phyloP scores from a whole-genome alignment of 2,113 vertebrate genomes.

The Phoxinus phoxinus region DNA sequence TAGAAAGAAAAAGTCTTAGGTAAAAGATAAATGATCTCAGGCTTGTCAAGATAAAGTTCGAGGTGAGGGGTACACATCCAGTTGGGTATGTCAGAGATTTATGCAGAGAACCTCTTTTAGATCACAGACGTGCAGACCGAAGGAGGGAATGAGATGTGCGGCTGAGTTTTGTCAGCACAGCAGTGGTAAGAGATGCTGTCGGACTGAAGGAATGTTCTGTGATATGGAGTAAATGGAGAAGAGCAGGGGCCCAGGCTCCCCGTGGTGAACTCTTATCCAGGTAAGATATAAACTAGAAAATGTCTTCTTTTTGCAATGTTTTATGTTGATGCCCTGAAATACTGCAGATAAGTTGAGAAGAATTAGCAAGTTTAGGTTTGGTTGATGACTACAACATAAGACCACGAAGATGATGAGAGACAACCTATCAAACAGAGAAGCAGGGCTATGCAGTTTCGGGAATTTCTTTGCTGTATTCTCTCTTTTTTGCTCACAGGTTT shows the following conservation, averaged over 20 bases:
- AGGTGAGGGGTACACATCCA: conserved; percentile 12
- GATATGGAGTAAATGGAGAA: conserved; percentile 13
- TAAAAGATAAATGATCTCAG: not conserved
- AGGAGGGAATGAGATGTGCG: not conserved
- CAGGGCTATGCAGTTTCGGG: too few species aligned
- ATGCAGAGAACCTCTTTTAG: conserved; percentile 11
- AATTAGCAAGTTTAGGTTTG: too few species aligned
- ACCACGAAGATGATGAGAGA: too few species aligned
- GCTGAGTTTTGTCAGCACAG: conserved; percentile 9
- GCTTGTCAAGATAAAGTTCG: conserved; percentile 12
- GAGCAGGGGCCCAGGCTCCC: not conserved
- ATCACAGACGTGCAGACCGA: conserved; percentile 19
- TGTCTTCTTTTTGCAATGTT: not conserved
- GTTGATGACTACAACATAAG: too few species aligned
- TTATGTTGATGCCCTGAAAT: not conserved
- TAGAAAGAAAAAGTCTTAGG: not conserved
- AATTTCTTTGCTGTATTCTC: too few species aligned
- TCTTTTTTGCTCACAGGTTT: too few species aligned
- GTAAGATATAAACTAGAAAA: not conserved
- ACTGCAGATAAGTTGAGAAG: not conserved
- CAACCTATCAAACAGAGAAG: too few species aligned
- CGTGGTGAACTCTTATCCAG: not conserved
- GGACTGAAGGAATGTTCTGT: not conserved
- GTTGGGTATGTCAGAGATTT: conserved; percentile 26
- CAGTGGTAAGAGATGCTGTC: not conserved